phyloP scores from a whole-genome alignment of 2,888 invertebrate species.

The Phoenoteleia sp. region DNA sequence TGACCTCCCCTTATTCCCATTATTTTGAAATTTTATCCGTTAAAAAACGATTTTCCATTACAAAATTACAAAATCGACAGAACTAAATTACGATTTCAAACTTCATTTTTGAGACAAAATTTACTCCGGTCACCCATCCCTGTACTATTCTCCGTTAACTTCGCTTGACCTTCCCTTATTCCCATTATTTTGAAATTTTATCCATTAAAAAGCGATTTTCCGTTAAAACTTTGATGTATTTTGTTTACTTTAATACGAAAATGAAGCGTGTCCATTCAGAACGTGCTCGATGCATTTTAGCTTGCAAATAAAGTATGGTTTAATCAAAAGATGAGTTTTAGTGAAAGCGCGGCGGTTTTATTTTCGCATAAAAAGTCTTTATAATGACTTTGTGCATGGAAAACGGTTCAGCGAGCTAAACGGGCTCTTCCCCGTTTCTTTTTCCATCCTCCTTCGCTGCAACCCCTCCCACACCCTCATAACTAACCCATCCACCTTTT shows the following conservation, averaged over 20 bases:
- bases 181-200: no score
- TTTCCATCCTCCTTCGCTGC: neutral
- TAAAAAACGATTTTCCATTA: no score
- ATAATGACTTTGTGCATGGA: conserved; percentile 72
- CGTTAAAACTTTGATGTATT: no score
- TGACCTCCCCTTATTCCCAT: no score
- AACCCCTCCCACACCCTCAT: conserved; percentile 6
- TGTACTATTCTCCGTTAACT: no score
- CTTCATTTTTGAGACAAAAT: no score
- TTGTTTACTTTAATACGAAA: conserved; percentile 47
- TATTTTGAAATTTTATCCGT: no score
- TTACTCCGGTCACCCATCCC: no score
- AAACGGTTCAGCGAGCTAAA: conserved; percentile 66
- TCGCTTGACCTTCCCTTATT: no score
- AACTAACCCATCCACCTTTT: conserved; percentile 46
- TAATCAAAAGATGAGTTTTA: conserved; percentile 65
- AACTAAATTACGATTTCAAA: no score
- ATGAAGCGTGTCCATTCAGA: conserved; percentile 50
- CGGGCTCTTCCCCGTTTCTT: conserved; percentile 46
- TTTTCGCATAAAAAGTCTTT: conserved; percentile 71
- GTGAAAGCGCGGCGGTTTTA: conserved; percentile 52
- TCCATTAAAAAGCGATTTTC: no score
- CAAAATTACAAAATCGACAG: no score
- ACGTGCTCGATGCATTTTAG: conserved; percentile 36
- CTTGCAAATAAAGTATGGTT: conserved; percentile 62